Evolutionary conservation across 2,113 vertebrate genomes (phyloP).

Genomic region (Eleginops maclovinus): DNA sequence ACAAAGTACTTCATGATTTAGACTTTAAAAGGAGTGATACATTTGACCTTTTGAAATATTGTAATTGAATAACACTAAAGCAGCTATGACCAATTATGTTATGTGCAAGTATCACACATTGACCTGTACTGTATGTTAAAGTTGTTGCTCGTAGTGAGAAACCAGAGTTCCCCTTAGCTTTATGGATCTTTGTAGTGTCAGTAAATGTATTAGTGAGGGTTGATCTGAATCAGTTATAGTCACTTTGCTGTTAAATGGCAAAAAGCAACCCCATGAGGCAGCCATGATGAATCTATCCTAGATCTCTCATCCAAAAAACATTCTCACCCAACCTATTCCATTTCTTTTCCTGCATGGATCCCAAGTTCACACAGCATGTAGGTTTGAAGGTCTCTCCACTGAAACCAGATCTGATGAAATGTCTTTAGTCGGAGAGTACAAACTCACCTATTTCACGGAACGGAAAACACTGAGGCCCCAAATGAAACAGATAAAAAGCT

Average conservation of each 20-base stretch:
- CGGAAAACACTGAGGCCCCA: slow-evolving; percentile 50
- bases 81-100: neutral
- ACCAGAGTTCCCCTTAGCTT: neutral
- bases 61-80: neutral
- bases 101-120: neutral
- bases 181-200: neutral
- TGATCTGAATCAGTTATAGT: slow-evolving; percentile 17
- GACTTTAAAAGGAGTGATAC: neutral
- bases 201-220: neutral
- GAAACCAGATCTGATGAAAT: slow-evolving; percentile 52
- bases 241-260: neutral
- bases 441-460: slow-evolving; percentile 60
- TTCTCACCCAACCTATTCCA: neutral
- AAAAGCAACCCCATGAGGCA: neutral
- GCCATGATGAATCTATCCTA: neutral
- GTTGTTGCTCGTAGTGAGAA: neutral
- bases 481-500: slow-evolving; percentile 63
- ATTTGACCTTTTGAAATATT: neutral
- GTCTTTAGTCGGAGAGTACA: slow-evolving; percentile 28
- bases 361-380: neutral
- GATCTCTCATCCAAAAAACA: neutral
- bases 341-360: neutral
- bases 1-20: neutral
- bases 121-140: too few species aligned
- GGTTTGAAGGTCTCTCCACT: slow-evolving; percentile 36